Base-by-base conservation (phyloP, 2,113 vertebrate species). In the Amblyopsis rosae region DNA sequence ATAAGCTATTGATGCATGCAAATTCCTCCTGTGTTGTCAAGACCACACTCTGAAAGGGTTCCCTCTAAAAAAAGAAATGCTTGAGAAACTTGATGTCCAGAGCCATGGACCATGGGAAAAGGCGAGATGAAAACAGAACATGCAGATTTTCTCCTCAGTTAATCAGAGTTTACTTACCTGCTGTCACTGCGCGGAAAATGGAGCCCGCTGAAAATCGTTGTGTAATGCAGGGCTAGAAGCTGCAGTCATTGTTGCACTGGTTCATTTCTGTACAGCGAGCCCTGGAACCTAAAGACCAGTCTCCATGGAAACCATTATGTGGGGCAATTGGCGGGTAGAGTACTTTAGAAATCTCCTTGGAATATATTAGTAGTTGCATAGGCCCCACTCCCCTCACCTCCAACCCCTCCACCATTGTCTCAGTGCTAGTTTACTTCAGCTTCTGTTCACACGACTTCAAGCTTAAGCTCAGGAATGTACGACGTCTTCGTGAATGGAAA, bases 221-320 rank as follows among this genome's bases (percentile, higher is more conserved):
- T 56, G 62, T 69, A 76, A 81, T 46, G 3, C 49, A 32, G 49
- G 11, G 69, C 72, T 83, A 83, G 81, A 86, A 86, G 83, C 81
- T 84, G 69, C 72, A 79, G 74, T 87, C 72, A 84, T 86, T 89
- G 83, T 88, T 84, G 69, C 57, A 75, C 70, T 50, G 17, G 66
- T 79, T 81, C 59, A 69, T 76, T 81, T 87, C 77, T 86, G 70
- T 72, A 77, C 76, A 33, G 57, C 60, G 15, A 65, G 67, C 76
- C 69, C 72, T 79, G 73, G 80, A 81, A 87, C 80, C 72, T 48
- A 62, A 78, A 67, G 66, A 67, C 70, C 59, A 59, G 55, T 93
- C 63, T 10, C 90, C 91, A 92, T 91, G 86, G 92, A 82, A 90
- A 91, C 89, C 77, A 86, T 91, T 91, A 92, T 92, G 86, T 87